A percentile compares a stretch with the other conserved stretches of the same genome.
Conservation (phyloP, 2,888 invertebrate genomes). For the Eremobia ochroleuca region DNA sequence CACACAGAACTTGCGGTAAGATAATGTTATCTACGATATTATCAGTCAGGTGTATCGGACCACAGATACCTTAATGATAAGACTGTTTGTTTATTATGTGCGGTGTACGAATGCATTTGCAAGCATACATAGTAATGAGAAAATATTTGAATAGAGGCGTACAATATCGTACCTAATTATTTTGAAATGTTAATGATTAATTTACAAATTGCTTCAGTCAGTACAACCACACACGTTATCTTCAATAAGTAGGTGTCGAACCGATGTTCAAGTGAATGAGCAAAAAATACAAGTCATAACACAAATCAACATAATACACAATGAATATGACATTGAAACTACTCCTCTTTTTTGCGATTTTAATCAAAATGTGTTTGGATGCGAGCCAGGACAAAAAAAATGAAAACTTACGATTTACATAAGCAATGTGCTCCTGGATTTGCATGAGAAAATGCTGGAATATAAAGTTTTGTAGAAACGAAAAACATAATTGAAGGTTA, state of each 20-base stretch:
- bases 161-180: slow-evolving; percentile 16
- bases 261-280: slow-evolving; percentile 22
- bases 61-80: slow-evolving; percentile 77
- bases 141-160: slow-evolving; percentile 28
- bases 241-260: slow-evolving; percentile 7
- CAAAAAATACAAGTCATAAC: slow-evolving; percentile 38
- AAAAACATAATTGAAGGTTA: slow-evolving; percentile 20
- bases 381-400: slow-evolving; percentile 52
- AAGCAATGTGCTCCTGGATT: slow-evolving; percentile 31
- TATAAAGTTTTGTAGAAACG: slow-evolving; percentile 12
- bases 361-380: slow-evolving; percentile 48
- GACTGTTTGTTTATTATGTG: slow-evolving; percentile 74
- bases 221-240: background rate
- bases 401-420: slow-evolving; percentile 42
- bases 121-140: slow-evolving; percentile 52
- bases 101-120: slow-evolving; percentile 67
- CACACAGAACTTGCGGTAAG: slow-evolving; percentile 53
- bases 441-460: slow-evolving; percentile 26
- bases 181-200: slow-evolving; percentile 26
- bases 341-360: slow-evolving; percentile 41
- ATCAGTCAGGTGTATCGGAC: slow-evolving; percentile 78
- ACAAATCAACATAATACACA: slow-evolving; percentile 27
- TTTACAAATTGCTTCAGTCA: slow-evolving; percentile 2
- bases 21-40: slow-evolving; percentile 76
- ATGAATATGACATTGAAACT: slow-evolving; percentile 53